Evolutionary conservation across 2,113 vertebrate species (phyloP).

Genomic region (Lagopus leucura): DNA sequence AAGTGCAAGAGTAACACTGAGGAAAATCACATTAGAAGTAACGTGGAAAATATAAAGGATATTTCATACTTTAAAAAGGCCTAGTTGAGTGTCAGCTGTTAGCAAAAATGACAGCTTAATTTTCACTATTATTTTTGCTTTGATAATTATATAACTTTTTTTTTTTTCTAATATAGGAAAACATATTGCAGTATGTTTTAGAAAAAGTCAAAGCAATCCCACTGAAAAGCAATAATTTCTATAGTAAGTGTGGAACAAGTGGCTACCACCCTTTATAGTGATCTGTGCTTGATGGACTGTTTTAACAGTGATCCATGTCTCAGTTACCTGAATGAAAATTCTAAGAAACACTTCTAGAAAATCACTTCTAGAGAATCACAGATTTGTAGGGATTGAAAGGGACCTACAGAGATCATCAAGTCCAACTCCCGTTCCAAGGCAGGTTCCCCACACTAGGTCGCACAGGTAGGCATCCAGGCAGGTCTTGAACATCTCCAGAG

Average conservation of each 20-base stretch:
- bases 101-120: neutral
- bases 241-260: neutral
- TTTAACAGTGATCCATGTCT: neutral
- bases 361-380: no score
- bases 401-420: no score
- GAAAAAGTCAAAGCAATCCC: neutral
- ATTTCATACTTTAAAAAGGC: neutral
- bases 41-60: conserved; percentile 1
- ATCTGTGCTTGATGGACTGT: neutral
- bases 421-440: no score
- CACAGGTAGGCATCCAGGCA: no score
- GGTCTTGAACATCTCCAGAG: no score
- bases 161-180: neutral
- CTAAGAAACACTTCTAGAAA: neutral
- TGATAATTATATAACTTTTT: neutral
- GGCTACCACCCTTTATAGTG: neutral
- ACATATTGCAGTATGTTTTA: neutral
- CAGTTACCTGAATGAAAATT: neutral
- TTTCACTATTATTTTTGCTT: neutral
- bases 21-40: conserved; percentile 64
- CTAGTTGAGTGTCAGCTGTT: neutral
- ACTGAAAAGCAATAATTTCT: neutral
- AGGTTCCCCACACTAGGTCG: no score
- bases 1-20: conserved; percentile 45
- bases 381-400: no score